phyloP scores from a whole-genome alignment of 2,888 invertebrate species.

The Luperina nickerlii region DNA sequence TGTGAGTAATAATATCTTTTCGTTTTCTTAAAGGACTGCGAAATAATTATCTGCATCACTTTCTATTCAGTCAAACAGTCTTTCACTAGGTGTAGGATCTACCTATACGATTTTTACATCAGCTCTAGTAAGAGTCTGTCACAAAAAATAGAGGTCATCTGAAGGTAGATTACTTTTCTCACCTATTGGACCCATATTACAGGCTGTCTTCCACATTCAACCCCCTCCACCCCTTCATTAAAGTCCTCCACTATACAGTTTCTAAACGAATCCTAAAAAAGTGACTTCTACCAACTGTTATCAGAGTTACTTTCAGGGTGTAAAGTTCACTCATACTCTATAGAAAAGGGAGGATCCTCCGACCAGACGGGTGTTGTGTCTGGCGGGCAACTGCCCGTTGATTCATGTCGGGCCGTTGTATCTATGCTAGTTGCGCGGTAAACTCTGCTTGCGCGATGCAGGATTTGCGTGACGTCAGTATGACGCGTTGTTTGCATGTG shows the following conservation, averaged over 20 bases:
- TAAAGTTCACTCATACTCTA: too few species aligned
- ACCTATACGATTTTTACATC: background rate
- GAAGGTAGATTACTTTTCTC: background rate
- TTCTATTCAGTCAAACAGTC: background rate
- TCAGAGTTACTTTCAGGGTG: background rate
- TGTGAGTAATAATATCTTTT: background rate
- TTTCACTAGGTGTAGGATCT: background rate
- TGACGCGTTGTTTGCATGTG: too few species aligned
- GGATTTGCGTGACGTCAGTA: too few species aligned
- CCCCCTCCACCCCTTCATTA: slow-evolving; percentile 55
- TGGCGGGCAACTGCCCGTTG: too few species aligned
- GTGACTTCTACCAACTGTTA: too few species aligned
- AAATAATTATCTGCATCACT: background rate
- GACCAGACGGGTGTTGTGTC: too few species aligned
- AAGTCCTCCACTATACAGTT: slow-evolving; percentile 1
- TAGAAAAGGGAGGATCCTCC: too few species aligned
- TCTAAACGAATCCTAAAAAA: too few species aligned
- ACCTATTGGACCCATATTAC: background rate
- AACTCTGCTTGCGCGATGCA: too few species aligned
- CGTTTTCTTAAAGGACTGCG: background rate
- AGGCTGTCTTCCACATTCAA: slow-evolving; percentile 19
- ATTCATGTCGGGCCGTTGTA: too few species aligned
- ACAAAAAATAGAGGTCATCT: background rate
- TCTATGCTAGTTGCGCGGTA: too few species aligned
- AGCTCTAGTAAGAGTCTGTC: background rate